Evolutionary conservation across 2,113 vertebrate genomes (phyloP).

Genomic region (Istiophorus platypterus): DNA sequence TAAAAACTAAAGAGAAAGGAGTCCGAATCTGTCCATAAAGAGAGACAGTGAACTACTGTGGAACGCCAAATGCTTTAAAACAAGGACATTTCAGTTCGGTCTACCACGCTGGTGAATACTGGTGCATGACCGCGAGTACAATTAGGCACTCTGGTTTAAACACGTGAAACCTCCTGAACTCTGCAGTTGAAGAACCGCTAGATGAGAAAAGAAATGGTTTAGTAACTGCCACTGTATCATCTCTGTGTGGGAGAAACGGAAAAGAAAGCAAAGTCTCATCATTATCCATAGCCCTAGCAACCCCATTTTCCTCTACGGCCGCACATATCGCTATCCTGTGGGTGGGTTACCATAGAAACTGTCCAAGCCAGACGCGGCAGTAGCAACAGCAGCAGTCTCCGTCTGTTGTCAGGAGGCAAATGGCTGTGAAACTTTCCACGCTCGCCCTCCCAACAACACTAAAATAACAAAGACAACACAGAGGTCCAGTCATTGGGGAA

Average conservation of each 20-base stretch:
- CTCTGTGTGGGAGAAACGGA: constrained; percentile 66
- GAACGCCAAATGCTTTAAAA: constrained; percentile 29
- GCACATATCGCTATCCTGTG: constrained; percentile 80
- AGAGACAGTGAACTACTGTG: constrained; percentile 8
- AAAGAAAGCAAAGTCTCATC: constrained; percentile 71
- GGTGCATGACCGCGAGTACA: constrained; percentile 30
- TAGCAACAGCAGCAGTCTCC: constrained; percentile 71
- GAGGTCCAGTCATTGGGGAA: constrained; percentile 27
- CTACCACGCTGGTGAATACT: neutral
- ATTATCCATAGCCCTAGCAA: constrained; percentile 82
- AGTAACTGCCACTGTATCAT: constrained; percentile 45
- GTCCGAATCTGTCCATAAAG: neutral
- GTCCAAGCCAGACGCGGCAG: constrained; percentile 84
- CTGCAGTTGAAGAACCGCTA: constrained; percentile 4
- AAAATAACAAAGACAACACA: constrained; percentile 31
- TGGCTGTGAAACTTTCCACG: constrained; percentile 57
- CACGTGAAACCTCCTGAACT: constrained; percentile 6
- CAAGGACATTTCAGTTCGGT: constrained; percentile 16
- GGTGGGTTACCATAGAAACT: constrained; percentile 87
- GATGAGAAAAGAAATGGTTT: constrained; percentile 46
- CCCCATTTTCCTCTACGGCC: constrained; percentile 76
- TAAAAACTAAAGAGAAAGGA: constrained; percentile 25
- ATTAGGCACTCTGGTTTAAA: constrained; percentile 13
- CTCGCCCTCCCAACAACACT: constrained; percentile 21
- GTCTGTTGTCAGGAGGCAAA: constrained; percentile 71